A percentile compares a stretch with the other conserved stretches of the same genome.
Conservation (phyloP, 2,113 vertebrate species). For the Noctilio leporinus region DNA sequence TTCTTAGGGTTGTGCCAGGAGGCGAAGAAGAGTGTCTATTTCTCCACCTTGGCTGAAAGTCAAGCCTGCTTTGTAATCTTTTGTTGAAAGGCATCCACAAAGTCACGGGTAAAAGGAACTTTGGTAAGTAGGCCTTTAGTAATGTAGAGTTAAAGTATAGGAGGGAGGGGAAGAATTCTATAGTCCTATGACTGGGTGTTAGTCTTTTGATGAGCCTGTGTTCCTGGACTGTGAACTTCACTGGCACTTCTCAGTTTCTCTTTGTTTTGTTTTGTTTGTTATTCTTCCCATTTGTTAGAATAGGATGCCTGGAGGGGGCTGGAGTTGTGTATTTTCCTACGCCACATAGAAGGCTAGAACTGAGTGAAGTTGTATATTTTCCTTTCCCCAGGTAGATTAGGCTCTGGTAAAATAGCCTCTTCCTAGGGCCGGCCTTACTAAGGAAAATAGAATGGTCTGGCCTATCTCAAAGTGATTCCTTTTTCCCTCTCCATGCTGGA, state of each 20-base stretch:
- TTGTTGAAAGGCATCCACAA: not conserved
- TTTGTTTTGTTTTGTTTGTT: not conserved
- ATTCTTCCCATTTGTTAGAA: not conserved
- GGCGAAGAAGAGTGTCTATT: too few relatives aligned
- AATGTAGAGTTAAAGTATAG: not conserved
- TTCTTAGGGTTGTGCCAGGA: too few relatives aligned
- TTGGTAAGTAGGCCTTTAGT: not conserved
- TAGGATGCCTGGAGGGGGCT: not conserved
- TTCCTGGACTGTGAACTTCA: not conserved
- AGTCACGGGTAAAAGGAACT: not conserved
- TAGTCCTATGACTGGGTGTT: not conserved
- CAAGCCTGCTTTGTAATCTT: not conserved
- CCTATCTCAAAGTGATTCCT: not conserved
- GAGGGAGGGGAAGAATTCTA: not conserved
- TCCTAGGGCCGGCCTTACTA: not conserved
- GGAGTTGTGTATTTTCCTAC: not conserved
- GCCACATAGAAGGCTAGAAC: not conserved
- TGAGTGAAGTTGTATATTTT: not conserved
- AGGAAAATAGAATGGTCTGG: not conserved
- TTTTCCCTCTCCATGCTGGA: not conserved
- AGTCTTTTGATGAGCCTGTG: not conserved
- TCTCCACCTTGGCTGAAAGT: too few relatives aligned
- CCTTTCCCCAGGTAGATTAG: not conserved
- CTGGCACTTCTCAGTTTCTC: not conserved
- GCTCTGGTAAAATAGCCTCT: not conserved